A percentile compares a stretch with the other conserved stretches of the same genome.
Conservation (phyloP, 2,797 vertebrate genomes). For the Falco peregrinus region DNA sequence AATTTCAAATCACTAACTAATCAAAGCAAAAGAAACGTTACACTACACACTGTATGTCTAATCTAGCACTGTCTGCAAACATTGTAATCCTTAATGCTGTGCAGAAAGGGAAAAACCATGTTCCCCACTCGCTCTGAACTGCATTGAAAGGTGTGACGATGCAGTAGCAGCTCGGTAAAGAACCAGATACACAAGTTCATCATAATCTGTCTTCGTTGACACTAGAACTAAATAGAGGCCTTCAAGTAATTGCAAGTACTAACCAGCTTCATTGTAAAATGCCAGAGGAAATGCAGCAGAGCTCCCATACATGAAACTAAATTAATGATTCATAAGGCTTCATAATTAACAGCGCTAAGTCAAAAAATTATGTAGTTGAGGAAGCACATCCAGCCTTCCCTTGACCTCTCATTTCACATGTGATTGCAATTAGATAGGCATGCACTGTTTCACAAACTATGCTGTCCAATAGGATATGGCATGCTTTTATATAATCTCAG, state of each 20-base stretch:
- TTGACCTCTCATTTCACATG: not conserved
- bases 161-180: not conserved
- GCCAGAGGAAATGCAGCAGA: conserved; percentile 17
- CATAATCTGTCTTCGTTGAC: not conserved
- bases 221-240: not conserved
- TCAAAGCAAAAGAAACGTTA: not conserved
- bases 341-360: conserved; percentile 17
- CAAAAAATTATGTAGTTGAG: not conserved
- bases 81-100: not conserved
- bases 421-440: conserved; percentile 44
- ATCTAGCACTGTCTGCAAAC: not conserved
- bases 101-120: not conserved
- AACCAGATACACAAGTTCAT: not conserved
- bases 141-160: not conserved
- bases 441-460: conserved; percentile 8
- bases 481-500: not conserved
- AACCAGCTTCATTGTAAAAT: not conserved
- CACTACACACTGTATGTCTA: not conserved
- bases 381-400: conserved; percentile 3
- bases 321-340: conserved; percentile 33
- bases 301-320: not conserved
- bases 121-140: not conserved
- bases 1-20: not conserved
- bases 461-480: not conserved
- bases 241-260: conserved; percentile 11